Base-by-base conservation (phyloP, 2,888 invertebrate genomes). In the Caprella mutica region DNA sequence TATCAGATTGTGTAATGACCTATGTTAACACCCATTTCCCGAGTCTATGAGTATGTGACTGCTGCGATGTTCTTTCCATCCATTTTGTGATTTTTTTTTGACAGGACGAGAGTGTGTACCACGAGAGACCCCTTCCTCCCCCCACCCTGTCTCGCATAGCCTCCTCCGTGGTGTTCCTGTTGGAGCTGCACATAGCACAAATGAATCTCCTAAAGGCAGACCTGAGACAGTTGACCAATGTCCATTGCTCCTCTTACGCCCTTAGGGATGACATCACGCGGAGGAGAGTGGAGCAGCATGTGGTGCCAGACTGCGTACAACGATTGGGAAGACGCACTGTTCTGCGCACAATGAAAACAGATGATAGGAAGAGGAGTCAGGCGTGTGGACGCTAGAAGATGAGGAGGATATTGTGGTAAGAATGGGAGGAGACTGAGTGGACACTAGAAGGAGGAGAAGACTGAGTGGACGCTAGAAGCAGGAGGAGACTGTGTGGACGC, bases 161-260 rank as follows among this genome's bases (percentile, higher is more conserved):
- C 19, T 67, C 68, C 42, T 66, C 67, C 55, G 70, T 70, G 1
- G 64, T 65, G 52, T 68, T 69, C 52, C 62, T 72, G 24, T 52
- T 66, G 12, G 66, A 67, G 17, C 65, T 72, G 2, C 67, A 70
- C 5, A 42, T 59, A 1, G 66, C 66, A 6, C 66, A 70, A 12
- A 66, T 68, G 62, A 69, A 70, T 52, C 66, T 68, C 40, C 68
- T 71, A 68, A 65, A 71, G 65, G 66, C 60, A 12, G 69, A 70
- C 56, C 69, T 68, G 58, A 67, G 66, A 6, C 67, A 69, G 3
- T 69, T 71, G 1, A 70, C 70, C 5, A 68, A 69, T 56, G 65
- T 71, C 17, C 48, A 48, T 21, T 29, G 5, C n/a, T n/a, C n/a
- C 48, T 9, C 48, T 3, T 30, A 48, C 48, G 48, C 48, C 19